Conservation (phyloP, 2,797 vertebrate species). For the Lemur catta region DNA sequence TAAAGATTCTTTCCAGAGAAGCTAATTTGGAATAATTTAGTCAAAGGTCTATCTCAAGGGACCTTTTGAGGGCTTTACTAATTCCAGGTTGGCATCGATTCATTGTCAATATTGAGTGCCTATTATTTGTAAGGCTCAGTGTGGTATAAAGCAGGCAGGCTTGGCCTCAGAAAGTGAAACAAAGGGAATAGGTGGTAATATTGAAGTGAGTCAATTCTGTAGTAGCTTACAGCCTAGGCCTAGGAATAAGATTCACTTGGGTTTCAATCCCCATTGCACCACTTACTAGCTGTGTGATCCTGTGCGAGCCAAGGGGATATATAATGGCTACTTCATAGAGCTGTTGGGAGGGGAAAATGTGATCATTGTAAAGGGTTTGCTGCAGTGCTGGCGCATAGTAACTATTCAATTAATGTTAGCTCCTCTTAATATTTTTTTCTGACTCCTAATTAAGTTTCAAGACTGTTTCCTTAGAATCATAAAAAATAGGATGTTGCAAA, state of each 20-base stretch:
- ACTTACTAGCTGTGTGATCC: background rate
- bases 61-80: conserved; percentile 1
- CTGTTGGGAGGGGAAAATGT: background rate
- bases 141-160: background rate
- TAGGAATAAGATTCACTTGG: background rate
- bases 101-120: background rate
- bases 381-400: background rate
- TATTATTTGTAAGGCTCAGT: conserved; percentile 7
- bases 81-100: conserved; percentile 9
- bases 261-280: background rate
- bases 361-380: background rate
- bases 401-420: background rate
- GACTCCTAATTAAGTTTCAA: conserved; percentile 29
- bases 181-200: background rate
- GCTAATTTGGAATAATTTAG: conserved; percentile 47
- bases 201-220: background rate
- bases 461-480: background rate
- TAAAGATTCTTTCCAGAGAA: conserved; percentile 44
- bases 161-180: background rate
- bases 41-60: conserved; percentile 33
- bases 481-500: conserved; percentile 16
- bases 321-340: background rate
- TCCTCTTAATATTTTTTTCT: background rate
- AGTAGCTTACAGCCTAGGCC: background rate
- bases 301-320: background rate